Conservation (phyloP, 1,140 invertebrate genomes). For the Leptoteleia sp. region DNA sequence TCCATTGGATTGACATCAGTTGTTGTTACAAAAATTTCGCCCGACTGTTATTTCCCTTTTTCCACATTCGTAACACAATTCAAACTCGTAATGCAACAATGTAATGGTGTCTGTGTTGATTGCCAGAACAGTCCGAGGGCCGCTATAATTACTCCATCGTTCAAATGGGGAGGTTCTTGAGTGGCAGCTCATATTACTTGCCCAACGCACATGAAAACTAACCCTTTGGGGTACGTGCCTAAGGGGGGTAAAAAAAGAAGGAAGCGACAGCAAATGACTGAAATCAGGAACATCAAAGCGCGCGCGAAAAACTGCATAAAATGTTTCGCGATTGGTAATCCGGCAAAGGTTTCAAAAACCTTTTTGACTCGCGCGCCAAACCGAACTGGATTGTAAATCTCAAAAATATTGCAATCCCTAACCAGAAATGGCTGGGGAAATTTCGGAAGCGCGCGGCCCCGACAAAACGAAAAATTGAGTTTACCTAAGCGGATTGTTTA, state of each 20-base stretch:
- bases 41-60: conserved; percentile 1
- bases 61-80: conserved; percentile 1
- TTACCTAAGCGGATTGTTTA: conserved; percentile 10
- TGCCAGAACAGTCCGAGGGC: conserved; percentile 41
- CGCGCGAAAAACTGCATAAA: conserved; percentile 13
- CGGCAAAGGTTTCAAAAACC: too few species aligned
- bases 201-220: conserved; percentile 78
- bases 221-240: conserved; percentile 72
- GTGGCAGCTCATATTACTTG: conserved; percentile 80
- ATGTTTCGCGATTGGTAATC: conserved; percentile 5
- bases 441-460: too few species aligned
- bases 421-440: too few species aligned
- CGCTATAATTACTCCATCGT: conserved; percentile 77
- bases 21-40: not conserved
- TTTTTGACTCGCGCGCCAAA: too few species aligned
- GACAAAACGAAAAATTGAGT: not conserved
- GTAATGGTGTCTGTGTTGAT: conserved; percentile 40
- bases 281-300: conserved; percentile 21
- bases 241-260: conserved; percentile 34
- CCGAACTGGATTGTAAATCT: too few species aligned
- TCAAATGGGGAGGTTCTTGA: conserved; percentile 77
- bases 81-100: conserved; percentile 20
- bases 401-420: too few species aligned
- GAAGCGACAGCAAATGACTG: conserved; percentile 53
- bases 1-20: too few species aligned